Evolutionary conservation across 2,888 invertebrate genomes (phyloP), one percentile per base, ranked within the genome.

Genomic region (Anthrax anthrax): DNA sequence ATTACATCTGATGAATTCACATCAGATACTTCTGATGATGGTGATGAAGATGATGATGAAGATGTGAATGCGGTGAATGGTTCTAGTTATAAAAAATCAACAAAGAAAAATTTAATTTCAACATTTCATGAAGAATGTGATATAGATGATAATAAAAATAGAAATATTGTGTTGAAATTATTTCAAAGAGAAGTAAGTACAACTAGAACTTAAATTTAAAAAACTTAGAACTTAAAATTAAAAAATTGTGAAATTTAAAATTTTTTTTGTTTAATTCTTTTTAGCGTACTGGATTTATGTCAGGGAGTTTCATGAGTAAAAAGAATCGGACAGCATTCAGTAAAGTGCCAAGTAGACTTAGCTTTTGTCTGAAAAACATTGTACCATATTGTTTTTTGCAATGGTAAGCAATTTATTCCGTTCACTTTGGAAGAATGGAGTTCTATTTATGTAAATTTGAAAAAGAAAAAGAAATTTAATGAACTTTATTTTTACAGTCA

Each of bases 351-450:
- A 75, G 69, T 46, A 68, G 77, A 52, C 65, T 77, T 49, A 70
- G 75, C 37, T 74, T 77, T 58, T 77, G 76, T 58, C 73, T 78
- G 50, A 76, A 76, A 70, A 77, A 78, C 55, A 74, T 78, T 42
- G 72, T 78, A 47, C 75, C 76, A 16, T 70, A 67, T 55, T 69
- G 69, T 39, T 73, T 71, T 56, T 64, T 76, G 46, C 67, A 71
- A 41, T 67, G 66, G 53, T 53, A 47, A 50, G 47, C 18, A 8
- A 29, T n/a, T n/a, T n/a, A n/a, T n/a, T n/a, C n/a, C n/a, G n/a
- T n/a, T n/a, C 4, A 36, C 18, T 18, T 18, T 37, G n/a, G 39
- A 8, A 39, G 44, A 42, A 40, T 4, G 65, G 65, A 48, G 56
- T 57, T 48, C 19, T 9, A 27, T 27, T 27, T 27, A 5, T n/a